These are phyloP conservation scores for Stramonita haemastoma DNA, from an alignment of 2,888 invertebrate species.

Conservation along the genomic window DNA sequence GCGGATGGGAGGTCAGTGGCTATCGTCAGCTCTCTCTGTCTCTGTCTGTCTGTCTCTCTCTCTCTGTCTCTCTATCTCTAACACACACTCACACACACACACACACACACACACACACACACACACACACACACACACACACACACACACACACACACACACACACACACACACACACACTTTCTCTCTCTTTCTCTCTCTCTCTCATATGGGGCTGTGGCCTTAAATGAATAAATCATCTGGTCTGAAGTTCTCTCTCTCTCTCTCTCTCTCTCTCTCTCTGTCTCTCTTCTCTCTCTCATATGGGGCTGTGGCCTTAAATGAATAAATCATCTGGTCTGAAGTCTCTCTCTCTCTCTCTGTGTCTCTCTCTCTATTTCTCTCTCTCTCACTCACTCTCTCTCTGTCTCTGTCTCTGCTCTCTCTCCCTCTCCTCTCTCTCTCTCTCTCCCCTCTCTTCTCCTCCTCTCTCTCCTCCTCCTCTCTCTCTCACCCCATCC, in stretches of 20 bases:
- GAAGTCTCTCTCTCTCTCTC: constrained; percentile 2
- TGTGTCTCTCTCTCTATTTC: background rate
- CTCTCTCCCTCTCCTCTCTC: background rate
- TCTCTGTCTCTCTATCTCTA: background rate
- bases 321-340: no score
- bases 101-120: background rate
- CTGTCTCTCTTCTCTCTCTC: background rate
- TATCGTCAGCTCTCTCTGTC: background rate
- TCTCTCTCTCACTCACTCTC: no score
- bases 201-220: no score
- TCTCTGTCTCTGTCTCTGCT: background rate
- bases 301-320: no score
- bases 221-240: no score
- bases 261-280: background rate
- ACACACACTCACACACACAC: background rate
- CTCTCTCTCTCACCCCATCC: background rate
- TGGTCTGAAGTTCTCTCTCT: no score
- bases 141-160: background rate
- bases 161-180: background rate
- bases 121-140: background rate
- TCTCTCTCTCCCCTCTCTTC: background rate
- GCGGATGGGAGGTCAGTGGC: no score
- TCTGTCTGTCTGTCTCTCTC: background rate
- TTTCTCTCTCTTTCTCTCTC: background rate
- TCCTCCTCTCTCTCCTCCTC: background rate